A percentile compares a stretch with the other conserved stretches of the same genome.
phyloP scores from a whole-genome alignment of 2,888 invertebrate species.

The Buathra laborator region DNA sequence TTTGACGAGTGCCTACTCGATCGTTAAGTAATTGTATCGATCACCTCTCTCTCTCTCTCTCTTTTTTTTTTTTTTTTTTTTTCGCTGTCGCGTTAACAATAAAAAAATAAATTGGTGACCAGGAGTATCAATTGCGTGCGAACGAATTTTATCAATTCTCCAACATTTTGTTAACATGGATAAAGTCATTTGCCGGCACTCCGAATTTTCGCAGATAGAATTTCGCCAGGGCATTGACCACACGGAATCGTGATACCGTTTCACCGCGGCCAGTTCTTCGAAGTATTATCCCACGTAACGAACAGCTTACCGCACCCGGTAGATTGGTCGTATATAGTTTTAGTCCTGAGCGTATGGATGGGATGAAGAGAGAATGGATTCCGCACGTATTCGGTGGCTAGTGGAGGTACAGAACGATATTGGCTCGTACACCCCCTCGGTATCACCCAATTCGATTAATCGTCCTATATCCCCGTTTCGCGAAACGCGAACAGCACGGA shows the following conservation, averaged over 20 bases:
- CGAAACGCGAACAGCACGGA: constrained; percentile 69
- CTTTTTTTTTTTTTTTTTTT: not conserved
- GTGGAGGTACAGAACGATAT: constrained; percentile 14
- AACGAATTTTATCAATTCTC: not conserved
- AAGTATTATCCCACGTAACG: constrained; percentile 58
- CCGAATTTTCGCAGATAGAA: constrained; percentile 21
- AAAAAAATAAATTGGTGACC: not conserved
- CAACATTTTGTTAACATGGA: not conserved
- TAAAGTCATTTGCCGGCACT: not conserved
- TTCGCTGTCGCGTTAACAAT: not conserved
- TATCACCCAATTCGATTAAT: constrained; percentile 78
- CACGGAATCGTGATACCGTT: not conserved
- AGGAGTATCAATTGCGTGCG: not conserved
- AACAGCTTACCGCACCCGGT: constrained; percentile 50
- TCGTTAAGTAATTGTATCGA: constrained; percentile 12
- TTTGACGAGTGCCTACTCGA: constrained; percentile 32
- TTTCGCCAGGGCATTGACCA: constrained; percentile 1
- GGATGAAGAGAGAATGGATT: constrained; percentile 14
- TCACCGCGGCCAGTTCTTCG: constrained; percentile 33
- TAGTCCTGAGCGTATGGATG: constrained; percentile 27
- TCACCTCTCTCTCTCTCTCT: too few species aligned
- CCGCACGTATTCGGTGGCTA: constrained; percentile 23
- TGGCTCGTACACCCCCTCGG: constrained; percentile 40
- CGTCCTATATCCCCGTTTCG: constrained; percentile 74
- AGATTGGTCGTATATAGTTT: constrained; percentile 55